Percentiles rank a stretch among this genome's conserved stretches.
phyloP scores from a whole-genome alignment of 64 coral and sea anemone genomes.

The Trachythela sp. region DNA sequence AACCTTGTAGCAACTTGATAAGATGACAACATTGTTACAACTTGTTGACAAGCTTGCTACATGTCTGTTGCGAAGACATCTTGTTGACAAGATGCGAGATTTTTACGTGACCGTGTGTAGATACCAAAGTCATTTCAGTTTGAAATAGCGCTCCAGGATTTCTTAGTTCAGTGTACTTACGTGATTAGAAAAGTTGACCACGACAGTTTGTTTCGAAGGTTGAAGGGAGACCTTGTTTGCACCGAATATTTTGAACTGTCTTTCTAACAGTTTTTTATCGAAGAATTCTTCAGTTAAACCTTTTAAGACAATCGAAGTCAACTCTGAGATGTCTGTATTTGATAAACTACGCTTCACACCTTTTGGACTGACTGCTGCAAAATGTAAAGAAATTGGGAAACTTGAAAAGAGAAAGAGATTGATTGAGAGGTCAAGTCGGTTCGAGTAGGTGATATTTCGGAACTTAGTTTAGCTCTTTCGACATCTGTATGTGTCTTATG shows the following conservation, averaged over 20 bases:
- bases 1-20: too few relatives aligned
- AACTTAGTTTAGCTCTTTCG: background rate
- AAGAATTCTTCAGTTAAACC: background rate
- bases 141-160: background rate
- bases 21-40: too few relatives aligned
- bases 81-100: too few relatives aligned
- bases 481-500: too few relatives aligned
- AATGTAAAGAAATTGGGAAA: background rate
- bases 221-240: background rate
- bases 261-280: background rate
- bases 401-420: too few relatives aligned
- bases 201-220: background rate
- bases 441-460: background rate
- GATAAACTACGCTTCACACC: background rate
- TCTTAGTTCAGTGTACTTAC: background rate
- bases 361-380: background rate
- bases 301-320: background rate
- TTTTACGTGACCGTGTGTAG: too few relatives aligned
- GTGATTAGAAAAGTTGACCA: background rate
- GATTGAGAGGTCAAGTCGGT: too few relatives aligned
- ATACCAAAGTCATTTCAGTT: background rate
- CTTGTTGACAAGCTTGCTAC: too few relatives aligned
- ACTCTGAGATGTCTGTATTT: background rate
- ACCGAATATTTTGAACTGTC: background rate
- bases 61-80: too few relatives aligned